Evolutionary conservation across 2,113 vertebrate genomes (phyloP).

Genomic region (Urocolius indicus): DNA sequence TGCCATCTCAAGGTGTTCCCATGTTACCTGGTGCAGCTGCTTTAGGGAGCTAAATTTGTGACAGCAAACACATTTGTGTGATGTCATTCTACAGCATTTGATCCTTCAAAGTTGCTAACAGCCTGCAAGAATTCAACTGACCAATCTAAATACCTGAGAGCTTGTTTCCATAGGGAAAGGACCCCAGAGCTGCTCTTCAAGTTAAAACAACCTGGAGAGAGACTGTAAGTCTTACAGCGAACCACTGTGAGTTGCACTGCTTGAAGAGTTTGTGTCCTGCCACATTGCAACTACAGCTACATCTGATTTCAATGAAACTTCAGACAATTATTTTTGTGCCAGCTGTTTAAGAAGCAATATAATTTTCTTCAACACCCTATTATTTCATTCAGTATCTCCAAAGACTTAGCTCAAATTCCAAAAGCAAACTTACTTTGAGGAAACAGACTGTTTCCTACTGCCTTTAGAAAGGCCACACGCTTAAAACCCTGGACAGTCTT

Average conservation of each 20-base stretch:
- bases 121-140: not conserved
- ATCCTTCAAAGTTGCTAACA: not conserved
- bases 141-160: not conserved
- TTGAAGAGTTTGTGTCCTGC: not conserved
- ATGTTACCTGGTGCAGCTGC: not conserved
- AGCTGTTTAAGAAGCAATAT: constrained; percentile 73
- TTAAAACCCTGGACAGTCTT: constrained; percentile 7
- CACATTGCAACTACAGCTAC: constrained; percentile 59
- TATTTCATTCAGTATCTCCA: constrained; percentile 78
- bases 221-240: not conserved
- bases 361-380: constrained; percentile 77
- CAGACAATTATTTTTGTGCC: constrained; percentile 74
- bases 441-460: constrained; percentile 79
- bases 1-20: not conserved
- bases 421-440: constrained; percentile 79
- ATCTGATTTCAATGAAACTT: constrained; percentile 80
- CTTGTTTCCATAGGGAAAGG: not conserved
- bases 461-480: constrained; percentile 59
- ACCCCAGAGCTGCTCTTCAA: not conserved
- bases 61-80: not conserved
- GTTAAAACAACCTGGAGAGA: not conserved
- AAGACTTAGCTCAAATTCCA: constrained; percentile 74
- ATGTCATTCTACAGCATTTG: not conserved
- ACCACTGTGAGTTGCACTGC: not conserved
- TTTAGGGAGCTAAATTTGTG: not conserved